Percentiles rank a stretch among this genome's conserved stretches.
Evolutionary conservation across 2,888 invertebrate genomes (phyloP).

Genomic region (Heteromurus nitidus): DNA sequence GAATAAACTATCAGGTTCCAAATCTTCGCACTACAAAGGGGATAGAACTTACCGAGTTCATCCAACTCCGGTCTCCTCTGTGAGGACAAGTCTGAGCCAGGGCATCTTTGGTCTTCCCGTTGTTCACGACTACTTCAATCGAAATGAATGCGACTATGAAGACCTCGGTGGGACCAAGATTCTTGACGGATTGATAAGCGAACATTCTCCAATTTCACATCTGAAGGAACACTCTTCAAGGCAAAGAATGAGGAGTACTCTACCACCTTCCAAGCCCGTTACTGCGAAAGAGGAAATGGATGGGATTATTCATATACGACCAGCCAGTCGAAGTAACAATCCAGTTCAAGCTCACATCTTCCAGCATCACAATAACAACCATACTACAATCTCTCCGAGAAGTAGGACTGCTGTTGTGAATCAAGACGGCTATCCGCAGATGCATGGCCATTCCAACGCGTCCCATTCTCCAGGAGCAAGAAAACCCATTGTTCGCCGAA

Average conservation of each 20-base stretch:
- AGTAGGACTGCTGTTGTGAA: constrained; percentile 11
- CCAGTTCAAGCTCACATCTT: neutral
- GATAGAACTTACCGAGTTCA: neutral
- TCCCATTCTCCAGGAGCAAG: neutral
- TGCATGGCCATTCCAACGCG: neutral
- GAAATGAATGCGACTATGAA: neutral
- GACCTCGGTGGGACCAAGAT: constrained; percentile 4
- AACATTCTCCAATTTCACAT: neutral
- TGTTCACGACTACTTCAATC: constrained; percentile 15
- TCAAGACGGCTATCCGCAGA: neutral
- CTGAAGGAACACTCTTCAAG: neutral
- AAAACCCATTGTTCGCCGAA: neutral
- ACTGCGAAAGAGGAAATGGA: constrained; percentile 23
- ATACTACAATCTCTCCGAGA: neutral
- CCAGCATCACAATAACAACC: neutral
- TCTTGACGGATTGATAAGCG: neutral
- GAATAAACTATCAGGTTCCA: no score
- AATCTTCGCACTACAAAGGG: no score
- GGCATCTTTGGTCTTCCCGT: constrained; percentile 33
- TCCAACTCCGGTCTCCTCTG: neutral
- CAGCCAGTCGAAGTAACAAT: constrained; percentile 13
- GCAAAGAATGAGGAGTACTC: constrained; percentile 23
- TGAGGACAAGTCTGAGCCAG: constrained; percentile 5
- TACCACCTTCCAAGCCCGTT: constrained; percentile 6
- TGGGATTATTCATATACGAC: constrained; percentile 27